phyloP scores from a whole-genome alignment of 2,888 invertebrate genomes.

The Globia sparganii region DNA sequence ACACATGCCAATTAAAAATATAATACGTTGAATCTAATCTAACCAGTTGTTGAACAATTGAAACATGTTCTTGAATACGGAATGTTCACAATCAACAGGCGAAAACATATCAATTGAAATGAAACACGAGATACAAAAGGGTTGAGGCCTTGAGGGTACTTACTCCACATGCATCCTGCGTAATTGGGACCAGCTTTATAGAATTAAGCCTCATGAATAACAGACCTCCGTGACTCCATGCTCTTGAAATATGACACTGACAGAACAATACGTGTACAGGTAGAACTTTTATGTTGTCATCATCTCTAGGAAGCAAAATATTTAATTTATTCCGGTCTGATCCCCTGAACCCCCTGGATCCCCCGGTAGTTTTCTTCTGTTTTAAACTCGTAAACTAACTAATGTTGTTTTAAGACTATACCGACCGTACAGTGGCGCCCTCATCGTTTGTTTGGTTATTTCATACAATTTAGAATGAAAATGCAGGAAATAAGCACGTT shows the following conservation, averaged over 20 bases:
- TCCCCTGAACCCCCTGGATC: no score
- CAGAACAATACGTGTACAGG: not conserved
- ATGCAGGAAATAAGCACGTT: no score
- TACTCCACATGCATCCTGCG: not conserved
- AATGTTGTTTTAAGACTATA: not conserved
- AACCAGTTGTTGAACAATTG: constrained; percentile 6
- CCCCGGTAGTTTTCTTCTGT: no score
- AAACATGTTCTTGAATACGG: constrained; percentile 13
- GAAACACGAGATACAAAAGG: constrained; percentile 29
- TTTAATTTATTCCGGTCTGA: no score
- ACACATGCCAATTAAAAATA: constrained; percentile 14
- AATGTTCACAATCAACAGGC: constrained; percentile 23
- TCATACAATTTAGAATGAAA: no score
- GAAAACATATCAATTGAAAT: constrained; percentile 36
- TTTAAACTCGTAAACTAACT: no score
- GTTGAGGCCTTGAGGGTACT: no score
- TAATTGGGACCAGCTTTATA: constrained; percentile 28
- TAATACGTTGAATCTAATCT: constrained; percentile 14
- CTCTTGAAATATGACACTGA: not conserved
- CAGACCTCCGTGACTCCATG: not conserved
- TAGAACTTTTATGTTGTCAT: not conserved
- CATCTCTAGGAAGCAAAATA: not conserved
- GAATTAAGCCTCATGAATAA: not conserved
- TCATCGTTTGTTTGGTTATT: no score
- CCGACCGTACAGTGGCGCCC: no score